Percentiles rank a stretch among this genome's conserved stretches.
Conservation (phyloP, 2,797 vertebrate species). For the Lepus oiostolus region DNA sequence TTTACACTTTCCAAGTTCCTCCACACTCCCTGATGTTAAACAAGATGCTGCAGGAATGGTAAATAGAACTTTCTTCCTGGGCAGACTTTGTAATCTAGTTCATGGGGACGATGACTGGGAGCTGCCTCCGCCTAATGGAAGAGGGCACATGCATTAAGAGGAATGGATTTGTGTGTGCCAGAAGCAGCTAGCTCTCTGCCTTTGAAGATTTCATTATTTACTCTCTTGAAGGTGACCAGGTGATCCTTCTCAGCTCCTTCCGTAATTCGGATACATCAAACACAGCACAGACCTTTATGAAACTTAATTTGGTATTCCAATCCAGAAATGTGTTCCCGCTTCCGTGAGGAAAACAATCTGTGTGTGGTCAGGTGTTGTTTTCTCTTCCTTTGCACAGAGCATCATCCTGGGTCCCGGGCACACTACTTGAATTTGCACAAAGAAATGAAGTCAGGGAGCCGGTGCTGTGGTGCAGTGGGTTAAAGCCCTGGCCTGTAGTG, state of each 20-base stretch:
- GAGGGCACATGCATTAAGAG: background rate
- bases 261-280: constrained; percentile 29
- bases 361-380: background rate
- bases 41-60: background rate
- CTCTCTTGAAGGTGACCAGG: background rate
- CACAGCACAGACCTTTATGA: background rate
- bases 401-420: background rate
- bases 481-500: too few species aligned
- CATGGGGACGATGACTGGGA: background rate
- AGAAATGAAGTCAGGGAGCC: background rate
- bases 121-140: background rate
- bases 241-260: background rate
- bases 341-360: constrained; percentile 24
- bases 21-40: background rate
- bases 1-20: background rate
- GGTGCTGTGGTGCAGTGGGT: too few species aligned
- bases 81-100: constrained; percentile 31
- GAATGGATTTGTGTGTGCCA: background rate
- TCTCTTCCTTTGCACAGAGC: background rate
- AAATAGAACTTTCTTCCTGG: background rate
- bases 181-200: background rate
- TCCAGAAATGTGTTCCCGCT: background rate
- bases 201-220: constrained; percentile 28
- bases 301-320: background rate
- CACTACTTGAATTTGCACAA: background rate